phyloP scores from a whole-genome alignment of 1,140 invertebrate genomes.

The Brachionus calyciflorus region DNA sequence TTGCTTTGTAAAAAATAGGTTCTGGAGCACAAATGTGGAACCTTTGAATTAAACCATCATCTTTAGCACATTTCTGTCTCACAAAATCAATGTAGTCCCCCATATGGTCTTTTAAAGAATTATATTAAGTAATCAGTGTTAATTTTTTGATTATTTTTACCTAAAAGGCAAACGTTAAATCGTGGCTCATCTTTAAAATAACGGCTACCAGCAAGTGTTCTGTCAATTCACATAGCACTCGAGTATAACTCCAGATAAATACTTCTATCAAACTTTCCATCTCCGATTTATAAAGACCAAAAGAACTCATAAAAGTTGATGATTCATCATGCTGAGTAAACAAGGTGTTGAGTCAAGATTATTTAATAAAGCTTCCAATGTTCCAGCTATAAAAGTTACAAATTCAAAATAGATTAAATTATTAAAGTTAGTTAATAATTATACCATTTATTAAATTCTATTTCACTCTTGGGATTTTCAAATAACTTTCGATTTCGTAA shows the following conservation, averaged over 20 bases:
- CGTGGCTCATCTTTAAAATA: too few relatives aligned
- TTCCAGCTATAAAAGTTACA: not conserved
- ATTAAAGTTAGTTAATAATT: too few relatives aligned
- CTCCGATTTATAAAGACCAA: not conserved
- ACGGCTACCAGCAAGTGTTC: not conserved
- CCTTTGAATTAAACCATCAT: too few relatives aligned
- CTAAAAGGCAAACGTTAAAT: too few relatives aligned
- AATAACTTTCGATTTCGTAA: not conserved
- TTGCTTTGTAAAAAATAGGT: too few relatives aligned
- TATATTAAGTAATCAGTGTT: too few relatives aligned
- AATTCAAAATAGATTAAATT: too few relatives aligned
- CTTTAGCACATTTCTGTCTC: too few relatives aligned
- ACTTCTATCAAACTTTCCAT: not conserved
- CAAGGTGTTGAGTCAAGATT: not conserved
- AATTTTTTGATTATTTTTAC: too few relatives aligned
- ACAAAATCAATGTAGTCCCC: too few relatives aligned
- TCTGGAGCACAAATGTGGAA: too few relatives aligned
- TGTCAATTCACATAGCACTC: not conserved
- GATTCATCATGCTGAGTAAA: not conserved
- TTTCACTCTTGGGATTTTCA: not conserved
- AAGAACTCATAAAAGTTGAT: not conserved
- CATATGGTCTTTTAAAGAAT: too few relatives aligned
- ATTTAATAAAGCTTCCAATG: not conserved
- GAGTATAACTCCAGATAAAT: not conserved
- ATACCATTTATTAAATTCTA: not conserved